Base-by-base conservation (phyloP, 1,140 invertebrate genomes). In the Papilio xuthus region DNA sequence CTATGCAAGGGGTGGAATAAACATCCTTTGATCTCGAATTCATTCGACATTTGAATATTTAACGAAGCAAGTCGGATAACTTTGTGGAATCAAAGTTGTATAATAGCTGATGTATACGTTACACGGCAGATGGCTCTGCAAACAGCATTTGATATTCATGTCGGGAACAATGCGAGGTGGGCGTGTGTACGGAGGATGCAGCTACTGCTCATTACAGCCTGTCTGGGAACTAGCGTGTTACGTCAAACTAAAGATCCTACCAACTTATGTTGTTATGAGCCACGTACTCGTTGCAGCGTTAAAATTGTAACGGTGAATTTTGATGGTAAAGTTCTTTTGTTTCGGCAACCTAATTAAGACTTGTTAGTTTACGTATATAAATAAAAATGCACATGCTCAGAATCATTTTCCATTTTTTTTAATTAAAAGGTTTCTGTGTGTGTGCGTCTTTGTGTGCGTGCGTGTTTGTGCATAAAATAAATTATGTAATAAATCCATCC, bases 141-240 rank as follows among this genome's bases (percentile, higher is more conserved):
- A 87, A 89, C 85, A 87, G 79, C 82, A 86, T 88, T 86, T 84
- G 80, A 85, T 88, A 88, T 90, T 89, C 74, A 88, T 85, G 85
- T 81, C 41, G 77, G 18, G 78, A 84, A 81, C 78, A 83, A 72
- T 82, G 78, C 47, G 78, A 70, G 80, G 44, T 28, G 41, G 69
- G 44, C 28, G 26, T 79, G 77, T 79, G 53, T 69, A 81, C 74
- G 26, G 60, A 50, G 44, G 74, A 77, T 77, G 77, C 73, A 77
- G 73, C 28, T 69, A 23, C 41, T 73, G n/a, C 53, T 76, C 37
- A 76, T 76, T 76, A 63, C 74, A 63, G 56, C 32, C 56, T 76
- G 74, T 63, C 74, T 18, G 15, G 74, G 18, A 41, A 41, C 26
- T 32, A 75, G 73, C 42, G 42, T 74, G 72, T 56, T 75, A 60